Evolutionary conservation across 2,113 vertebrate genomes (phyloP), one percentile per base, ranked within the genome.

Genomic region (Tylochromis polylepis): DNA sequence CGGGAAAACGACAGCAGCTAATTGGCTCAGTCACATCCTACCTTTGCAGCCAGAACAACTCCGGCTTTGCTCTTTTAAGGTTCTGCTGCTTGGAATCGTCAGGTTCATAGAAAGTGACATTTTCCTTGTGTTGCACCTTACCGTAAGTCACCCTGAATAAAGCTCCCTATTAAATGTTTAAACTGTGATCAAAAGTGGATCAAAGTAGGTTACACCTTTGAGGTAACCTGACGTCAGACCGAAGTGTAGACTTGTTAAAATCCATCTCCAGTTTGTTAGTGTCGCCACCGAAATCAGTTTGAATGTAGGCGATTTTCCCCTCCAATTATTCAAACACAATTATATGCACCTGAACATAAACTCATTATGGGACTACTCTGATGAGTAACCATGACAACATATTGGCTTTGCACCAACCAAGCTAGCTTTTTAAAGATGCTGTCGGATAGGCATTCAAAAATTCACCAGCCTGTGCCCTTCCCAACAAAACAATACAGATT

Each of bases 191-290:
- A 34, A 29, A 29, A 65, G 31, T 2, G 12, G 56, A 5, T 3
- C 53, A 56, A 15, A 51, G 14, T 49, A 57, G 55, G 24, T 59
- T 36, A 29, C 51, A 0, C 12, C 20, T 27, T 53, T 11, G 3
- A 43, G 83, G 70, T 53, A 0, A 18, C n/a, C 72, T 79, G 67
- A 46, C 5, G 5, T 53, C 41, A 24, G 22, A 46, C 41, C 2
- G 0, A 46, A 16, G 41, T 18, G 67, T 29, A 16, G 22, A 46
- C 22, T 41, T 0, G 1, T 29, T 75, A 0, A 72, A 49, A 15
- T 51, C 41, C 5, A 43, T 1, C 0, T 51, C 16, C 49, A 41
- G 38, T 11, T 41, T 11, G 1, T 67, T 38, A 65, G 18, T 4
- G 1, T 12, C 41, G 36, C 62, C 36, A 41, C 7, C 20, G 24